These are phyloP conservation scores for Parotia lawesii DNA, from an alignment of 2,113 vertebrate genomes.

Conservation along the genomic window DNA sequence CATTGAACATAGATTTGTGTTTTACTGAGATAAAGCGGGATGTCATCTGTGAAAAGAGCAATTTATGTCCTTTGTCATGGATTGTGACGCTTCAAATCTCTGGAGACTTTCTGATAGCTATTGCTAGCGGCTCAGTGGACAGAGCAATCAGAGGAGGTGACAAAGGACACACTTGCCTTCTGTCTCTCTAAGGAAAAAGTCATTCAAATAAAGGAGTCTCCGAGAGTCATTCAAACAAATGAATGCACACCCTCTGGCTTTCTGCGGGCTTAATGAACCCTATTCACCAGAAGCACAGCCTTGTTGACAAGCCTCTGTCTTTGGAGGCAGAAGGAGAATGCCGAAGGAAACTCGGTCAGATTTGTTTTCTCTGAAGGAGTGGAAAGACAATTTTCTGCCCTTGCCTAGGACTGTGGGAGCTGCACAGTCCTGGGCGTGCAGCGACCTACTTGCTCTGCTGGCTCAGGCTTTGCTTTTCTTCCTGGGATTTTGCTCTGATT, in stretches of 20 bases:
- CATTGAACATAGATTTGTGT: slow-evolving; percentile 42
- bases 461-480: neutral
- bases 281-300: slow-evolving; percentile 21
- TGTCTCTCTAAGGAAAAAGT: slow-evolving; percentile 55
- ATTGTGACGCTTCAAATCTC: slow-evolving; percentile 45
- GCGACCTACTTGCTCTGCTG: neutral
- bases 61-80: slow-evolving; percentile 56
- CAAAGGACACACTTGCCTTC: slow-evolving; percentile 62
- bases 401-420: neutral
- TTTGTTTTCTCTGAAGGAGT: neutral
- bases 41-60: slow-evolving; percentile 65
- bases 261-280: slow-evolving; percentile 51
- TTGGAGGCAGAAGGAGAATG: neutral
- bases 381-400: neutral
- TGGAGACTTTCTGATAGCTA: slow-evolving; percentile 50
- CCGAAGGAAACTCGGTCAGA: neutral
- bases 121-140: slow-evolving; percentile 48
- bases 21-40: slow-evolving; percentile 56
- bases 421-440: neutral
- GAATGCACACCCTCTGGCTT: slow-evolving; percentile 62
- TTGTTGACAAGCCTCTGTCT: slow-evolving; percentile 16
- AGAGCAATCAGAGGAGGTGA: slow-evolving; percentile 62
- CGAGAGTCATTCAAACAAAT: slow-evolving; percentile 60
- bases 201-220: slow-evolving; percentile 58
- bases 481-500: neutral